phyloP scores from a whole-genome alignment of 1,140 invertebrate species.

The Ctenoplectra terminalis region DNA sequence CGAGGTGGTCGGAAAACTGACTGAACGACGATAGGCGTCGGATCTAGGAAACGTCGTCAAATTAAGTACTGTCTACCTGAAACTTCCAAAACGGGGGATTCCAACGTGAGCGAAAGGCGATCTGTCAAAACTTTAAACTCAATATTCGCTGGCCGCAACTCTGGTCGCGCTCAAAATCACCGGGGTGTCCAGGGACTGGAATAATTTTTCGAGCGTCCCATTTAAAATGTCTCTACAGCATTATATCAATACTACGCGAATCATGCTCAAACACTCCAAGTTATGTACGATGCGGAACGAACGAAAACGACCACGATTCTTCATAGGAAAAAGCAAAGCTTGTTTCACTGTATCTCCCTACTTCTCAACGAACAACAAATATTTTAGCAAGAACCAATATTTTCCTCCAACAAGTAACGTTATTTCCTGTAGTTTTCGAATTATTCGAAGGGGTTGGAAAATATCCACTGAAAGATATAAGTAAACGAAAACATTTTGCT shows the following conservation, averaged over 20 bases:
- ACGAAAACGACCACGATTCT: neutral
- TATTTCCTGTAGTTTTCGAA: neutral
- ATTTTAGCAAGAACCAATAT: neutral
- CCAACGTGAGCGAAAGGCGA: neutral
- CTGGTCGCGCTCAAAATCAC: constrained; percentile 8
- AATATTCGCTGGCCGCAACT: neutral
- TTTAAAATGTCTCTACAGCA: neutral
- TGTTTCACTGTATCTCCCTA: neutral
- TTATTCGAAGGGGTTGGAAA: no score
- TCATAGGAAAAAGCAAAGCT: neutral
- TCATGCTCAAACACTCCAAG: neutral
- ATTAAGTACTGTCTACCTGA: constrained; percentile 31
- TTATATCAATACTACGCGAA: neutral
- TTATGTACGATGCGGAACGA: neutral
- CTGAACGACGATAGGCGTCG: constrained; percentile 21
- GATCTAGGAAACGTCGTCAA: constrained; percentile 26
- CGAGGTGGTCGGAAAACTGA: constrained; percentile 2
- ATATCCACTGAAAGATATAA: no score
- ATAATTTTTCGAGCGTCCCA: neutral
- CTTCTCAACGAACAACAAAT: neutral
- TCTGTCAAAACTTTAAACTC: constrained; percentile 45
- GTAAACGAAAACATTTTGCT: no score
- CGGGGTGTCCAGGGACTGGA: neutral
- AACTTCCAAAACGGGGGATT: constrained; percentile 30
- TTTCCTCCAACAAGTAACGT: neutral